These are phyloP conservation scores for Microchrysa polita DNA, from an alignment of 2,888 invertebrate species.

Conservation along the genomic window DNA sequence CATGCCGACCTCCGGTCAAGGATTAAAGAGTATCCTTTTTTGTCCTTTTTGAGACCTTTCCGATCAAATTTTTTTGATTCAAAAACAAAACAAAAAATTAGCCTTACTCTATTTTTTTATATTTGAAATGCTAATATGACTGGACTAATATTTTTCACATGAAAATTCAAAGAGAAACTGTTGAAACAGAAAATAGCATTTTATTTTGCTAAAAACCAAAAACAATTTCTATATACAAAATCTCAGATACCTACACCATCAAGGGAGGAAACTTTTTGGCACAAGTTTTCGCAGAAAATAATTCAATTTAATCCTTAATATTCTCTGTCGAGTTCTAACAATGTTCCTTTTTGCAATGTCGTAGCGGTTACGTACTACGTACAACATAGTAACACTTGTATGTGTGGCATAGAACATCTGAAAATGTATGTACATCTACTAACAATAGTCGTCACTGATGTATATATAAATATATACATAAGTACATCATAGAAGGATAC, in stretches of 20 bases:
- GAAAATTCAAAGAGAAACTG: neutral
- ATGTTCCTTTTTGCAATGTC: constrained; percentile 29
- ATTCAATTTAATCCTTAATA: constrained; percentile 40
- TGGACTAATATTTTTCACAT: no score
- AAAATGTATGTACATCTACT: neutral
- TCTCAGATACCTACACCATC: constrained; percentile 2
- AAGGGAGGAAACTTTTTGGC: constrained; percentile 27
- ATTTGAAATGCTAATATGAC: no score
- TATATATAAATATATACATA: neutral
- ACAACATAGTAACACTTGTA: constrained; percentile 19
- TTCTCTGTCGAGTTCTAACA: constrained; percentile 26
- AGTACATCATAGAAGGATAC: neutral
- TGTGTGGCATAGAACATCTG: neutral
- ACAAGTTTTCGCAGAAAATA: constrained; percentile 15
- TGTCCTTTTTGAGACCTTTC: no score
- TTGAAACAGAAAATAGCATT: constrained; percentile 22
- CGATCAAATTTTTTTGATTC: no score
- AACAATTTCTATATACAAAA: constrained; percentile 18
- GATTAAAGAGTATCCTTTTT: no score
- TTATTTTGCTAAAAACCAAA: neutral
- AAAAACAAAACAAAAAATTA: no score
- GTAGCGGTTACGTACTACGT: constrained; percentile 9
- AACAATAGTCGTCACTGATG: neutral
- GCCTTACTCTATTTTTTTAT: no score
- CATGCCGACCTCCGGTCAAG: no score